Evolutionary conservation across 2,113 vertebrate genomes (phyloP).

Genomic region (Excalfactoria chinensis): DNA sequence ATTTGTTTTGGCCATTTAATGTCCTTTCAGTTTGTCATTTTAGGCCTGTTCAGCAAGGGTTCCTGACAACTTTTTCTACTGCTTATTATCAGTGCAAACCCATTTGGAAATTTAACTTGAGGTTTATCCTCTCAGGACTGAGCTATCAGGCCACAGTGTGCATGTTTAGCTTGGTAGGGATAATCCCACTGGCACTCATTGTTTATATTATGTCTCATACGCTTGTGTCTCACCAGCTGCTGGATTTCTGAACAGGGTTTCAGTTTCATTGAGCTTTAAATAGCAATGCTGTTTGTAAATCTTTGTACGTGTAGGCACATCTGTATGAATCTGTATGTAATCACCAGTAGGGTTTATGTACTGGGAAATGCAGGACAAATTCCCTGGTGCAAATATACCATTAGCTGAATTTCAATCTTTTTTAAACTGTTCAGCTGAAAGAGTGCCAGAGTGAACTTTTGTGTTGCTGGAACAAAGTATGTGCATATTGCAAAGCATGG

Average conservation of each 20-base stretch:
- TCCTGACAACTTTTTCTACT: neutral
- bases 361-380: neutral
- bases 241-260: conserved; percentile 4
- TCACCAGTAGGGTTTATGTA: neutral
- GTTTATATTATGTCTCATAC: neutral
- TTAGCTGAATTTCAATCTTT: conserved; percentile 6
- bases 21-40: neutral
- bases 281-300: neutral
- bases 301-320: neutral
- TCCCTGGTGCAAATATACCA: neutral
- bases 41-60: neutral
- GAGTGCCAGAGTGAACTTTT: conserved; percentile 11
- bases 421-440: conserved; percentile 16
- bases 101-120: neutral
- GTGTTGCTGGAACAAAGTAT: conserved; percentile 40
- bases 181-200: neutral
- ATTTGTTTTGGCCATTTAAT: neutral
- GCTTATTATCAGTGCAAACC: neutral
- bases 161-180: neutral
- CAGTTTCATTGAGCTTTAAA: neutral
- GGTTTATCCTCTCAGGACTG: neutral
- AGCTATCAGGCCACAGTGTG: neutral
- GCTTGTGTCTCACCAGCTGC: neutral
- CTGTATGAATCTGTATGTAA: neutral
- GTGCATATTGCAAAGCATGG: conserved; percentile 31